A percentile compares a stretch with the other conserved stretches of the same genome.
phyloP scores from a whole-genome alignment of 1,140 invertebrate genomes.

The Zaprionus gabonicus region DNA sequence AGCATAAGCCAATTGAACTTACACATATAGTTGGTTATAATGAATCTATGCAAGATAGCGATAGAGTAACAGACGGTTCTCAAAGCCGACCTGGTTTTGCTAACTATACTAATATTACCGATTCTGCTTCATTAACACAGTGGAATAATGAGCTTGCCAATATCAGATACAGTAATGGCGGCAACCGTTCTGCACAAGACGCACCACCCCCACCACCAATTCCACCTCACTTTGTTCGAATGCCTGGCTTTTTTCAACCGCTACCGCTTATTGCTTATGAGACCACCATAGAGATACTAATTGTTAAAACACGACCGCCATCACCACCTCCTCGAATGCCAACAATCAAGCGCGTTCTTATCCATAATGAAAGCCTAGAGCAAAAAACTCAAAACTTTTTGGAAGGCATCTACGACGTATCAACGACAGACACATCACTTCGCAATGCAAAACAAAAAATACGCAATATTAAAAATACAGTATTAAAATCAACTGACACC shows the following conservation, averaged over 20 bases:
- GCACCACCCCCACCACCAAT: constrained; percentile 75
- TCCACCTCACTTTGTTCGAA: constrained; percentile 72
- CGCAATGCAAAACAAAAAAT: constrained; percentile 83
- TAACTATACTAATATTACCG: constrained; percentile 71
- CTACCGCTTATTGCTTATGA: constrained; percentile 82
- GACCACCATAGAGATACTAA: constrained; percentile 81
- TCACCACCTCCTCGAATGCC: constrained; percentile 76
- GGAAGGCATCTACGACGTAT: constrained; percentile 77
- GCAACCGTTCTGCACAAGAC: constrained; percentile 44
- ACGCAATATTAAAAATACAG: constrained; percentile 78
- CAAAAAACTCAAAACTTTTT: constrained; percentile 82
- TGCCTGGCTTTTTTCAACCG: constrained; percentile 84
- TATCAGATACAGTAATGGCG: constrained; percentile 53
- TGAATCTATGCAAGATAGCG: constrained; percentile 68
- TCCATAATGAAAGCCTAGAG: constrained; percentile 81
- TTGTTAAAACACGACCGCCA: constrained; percentile 74
- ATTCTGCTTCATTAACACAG: constrained; percentile 75
- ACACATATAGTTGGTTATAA: constrained; percentile 72
- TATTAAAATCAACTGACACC: constrained; percentile 78
- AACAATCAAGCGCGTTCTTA: constrained; percentile 75
- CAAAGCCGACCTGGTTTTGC: constrained; percentile 48
- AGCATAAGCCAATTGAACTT: constrained; percentile 70
- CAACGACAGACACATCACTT: constrained; percentile 74
- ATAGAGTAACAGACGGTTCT: constrained; percentile 45
- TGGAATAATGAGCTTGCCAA: constrained; percentile 77